Conservation (phyloP, 1,140 invertebrate genomes). For the Odontomachus brunneus region DNA sequence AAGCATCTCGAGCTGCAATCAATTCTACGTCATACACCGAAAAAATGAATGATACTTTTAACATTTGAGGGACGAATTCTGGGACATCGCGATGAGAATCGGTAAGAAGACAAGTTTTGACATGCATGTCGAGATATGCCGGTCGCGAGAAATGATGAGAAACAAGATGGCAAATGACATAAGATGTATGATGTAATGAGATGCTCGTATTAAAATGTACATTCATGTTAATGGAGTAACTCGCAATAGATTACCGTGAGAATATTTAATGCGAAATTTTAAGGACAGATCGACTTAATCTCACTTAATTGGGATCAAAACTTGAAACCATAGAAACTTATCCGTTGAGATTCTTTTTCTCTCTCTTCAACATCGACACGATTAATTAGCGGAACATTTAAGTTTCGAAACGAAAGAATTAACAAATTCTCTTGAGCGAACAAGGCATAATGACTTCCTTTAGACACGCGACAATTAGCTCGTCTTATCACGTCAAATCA, state of each 20-base stretch:
- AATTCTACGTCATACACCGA: slow-evolving; percentile 49
- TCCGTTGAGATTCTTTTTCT: not conserved
- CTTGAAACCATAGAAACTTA: not conserved
- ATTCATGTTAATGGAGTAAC: slow-evolving; percentile 5
- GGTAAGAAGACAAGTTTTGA: slow-evolving; percentile 29
- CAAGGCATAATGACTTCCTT: not conserved
- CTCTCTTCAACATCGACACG: too few species aligned
- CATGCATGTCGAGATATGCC: slow-evolving; percentile 36
- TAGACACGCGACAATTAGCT: not conserved
- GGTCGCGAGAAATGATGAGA: slow-evolving; percentile 33
- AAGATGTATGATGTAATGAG: slow-evolving; percentile 53
- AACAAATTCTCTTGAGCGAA: too few species aligned
- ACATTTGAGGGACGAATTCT: slow-evolving; percentile 34
- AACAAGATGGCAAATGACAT: slow-evolving; percentile 41
- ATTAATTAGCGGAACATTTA: too few species aligned
- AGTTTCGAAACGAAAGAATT: too few species aligned
- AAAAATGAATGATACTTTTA: slow-evolving; percentile 34
- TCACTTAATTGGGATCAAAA: not conserved
- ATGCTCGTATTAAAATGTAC: slow-evolving; percentile 37
- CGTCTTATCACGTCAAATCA: not conserved
- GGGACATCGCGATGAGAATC: slow-evolving; percentile 32
- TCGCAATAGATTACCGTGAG: not conserved
- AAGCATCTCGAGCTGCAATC: slow-evolving; percentile 56
- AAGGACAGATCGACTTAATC: not conserved
- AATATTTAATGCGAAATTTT: not conserved